Percentiles rank a stretch among this genome's conserved stretches.
Evolutionary conservation across 2,888 invertebrate species (phyloP).

Genomic region (Chelonus formosanus): DNA sequence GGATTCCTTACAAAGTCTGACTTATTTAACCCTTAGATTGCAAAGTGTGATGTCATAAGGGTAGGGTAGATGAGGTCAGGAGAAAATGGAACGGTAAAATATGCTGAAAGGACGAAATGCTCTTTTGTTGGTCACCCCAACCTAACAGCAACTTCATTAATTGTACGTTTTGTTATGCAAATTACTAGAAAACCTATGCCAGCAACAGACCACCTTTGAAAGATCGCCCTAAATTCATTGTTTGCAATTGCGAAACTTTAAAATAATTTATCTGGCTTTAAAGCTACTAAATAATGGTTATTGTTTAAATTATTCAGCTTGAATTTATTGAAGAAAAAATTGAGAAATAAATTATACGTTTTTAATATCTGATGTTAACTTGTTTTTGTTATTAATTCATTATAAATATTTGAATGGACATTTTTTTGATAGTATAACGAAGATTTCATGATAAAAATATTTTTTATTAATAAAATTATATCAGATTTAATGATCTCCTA

Average conservation of each 20-base stretch:
- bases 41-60: constrained; percentile 20
- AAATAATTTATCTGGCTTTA: constrained; percentile 22
- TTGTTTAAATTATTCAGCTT: not conserved
- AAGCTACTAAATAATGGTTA: not conserved
- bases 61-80: constrained; percentile 26
- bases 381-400: too few species aligned
- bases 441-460: too few species aligned
- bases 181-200: constrained; percentile 49
- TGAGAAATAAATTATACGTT: too few species aligned
- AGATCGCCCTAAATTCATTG: constrained; percentile 55
- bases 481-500: too few species aligned
- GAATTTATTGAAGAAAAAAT: too few species aligned
- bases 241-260: constrained; percentile 51
- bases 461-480: too few species aligned
- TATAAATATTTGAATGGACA: too few species aligned
- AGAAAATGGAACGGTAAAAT: constrained; percentile 33
- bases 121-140: constrained; percentile 57
- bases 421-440: too few species aligned
- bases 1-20: constrained; percentile 58
- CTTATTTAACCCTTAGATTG: constrained; percentile 54
- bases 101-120: constrained; percentile 58
- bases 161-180: constrained; percentile 64
- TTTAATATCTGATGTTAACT: too few species aligned
- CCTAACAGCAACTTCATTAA: constrained; percentile 60
- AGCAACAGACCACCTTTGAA: constrained; percentile 47